A percentile compares a stretch with the other conserved stretches of the same genome.
These are phyloP conservation scores for Aviceda subcristata DNA, from an alignment of 2,113 vertebrate genomes.

Conservation along the genomic window DNA sequence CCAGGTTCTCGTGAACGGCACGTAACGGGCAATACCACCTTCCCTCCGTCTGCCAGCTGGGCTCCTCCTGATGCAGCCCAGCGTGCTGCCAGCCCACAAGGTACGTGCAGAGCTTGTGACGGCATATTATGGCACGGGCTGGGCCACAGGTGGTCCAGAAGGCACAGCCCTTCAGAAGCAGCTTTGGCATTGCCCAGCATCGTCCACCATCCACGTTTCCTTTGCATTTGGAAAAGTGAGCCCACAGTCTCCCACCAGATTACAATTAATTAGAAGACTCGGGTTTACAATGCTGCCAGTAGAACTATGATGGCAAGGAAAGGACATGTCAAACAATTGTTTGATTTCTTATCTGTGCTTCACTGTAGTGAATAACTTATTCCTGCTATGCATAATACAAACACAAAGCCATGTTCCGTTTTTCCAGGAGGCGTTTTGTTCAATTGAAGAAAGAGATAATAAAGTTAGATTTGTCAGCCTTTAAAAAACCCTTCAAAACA, in stretches of 20 bases:
- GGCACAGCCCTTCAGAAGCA: neutral
- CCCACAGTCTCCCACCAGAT: neutral
- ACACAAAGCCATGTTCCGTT: neutral
- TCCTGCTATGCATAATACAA: neutral
- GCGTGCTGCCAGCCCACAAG: neutral
- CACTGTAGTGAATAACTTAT: neutral
- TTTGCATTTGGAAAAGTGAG: neutral
- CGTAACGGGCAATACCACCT: rapidly evolving
- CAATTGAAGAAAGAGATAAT: conserved; percentile 15
- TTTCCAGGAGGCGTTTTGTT: neutral
- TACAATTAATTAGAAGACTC: neutral
- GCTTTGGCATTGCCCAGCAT: neutral
- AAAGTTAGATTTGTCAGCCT: conserved; percentile 43
- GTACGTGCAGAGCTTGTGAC: rapidly evolving
- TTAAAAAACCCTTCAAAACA: conserved; percentile 51
- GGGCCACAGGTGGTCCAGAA: neutral
- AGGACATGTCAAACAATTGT: neutral
- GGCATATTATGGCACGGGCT: neutral
- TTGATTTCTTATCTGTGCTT: neutral
- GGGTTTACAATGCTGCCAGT: neutral
- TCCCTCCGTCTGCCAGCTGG: neutral
- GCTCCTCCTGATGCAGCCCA: neutral
- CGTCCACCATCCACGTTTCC: neutral
- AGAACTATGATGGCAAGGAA: neutral
- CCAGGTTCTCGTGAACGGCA: neutral